Base-by-base conservation (phyloP, 2,888 invertebrate genomes). In the Pollenia amentaria region DNA sequence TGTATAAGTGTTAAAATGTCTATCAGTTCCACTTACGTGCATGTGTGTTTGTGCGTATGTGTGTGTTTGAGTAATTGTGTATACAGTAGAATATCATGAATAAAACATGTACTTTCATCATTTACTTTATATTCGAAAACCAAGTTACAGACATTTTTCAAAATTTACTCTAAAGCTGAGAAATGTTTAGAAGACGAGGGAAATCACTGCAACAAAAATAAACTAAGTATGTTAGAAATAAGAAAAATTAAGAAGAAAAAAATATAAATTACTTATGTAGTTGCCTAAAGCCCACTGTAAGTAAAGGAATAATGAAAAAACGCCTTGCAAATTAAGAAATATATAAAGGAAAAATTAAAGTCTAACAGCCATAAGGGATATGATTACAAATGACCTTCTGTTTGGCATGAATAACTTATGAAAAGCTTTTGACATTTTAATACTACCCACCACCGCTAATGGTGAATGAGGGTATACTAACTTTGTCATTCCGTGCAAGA, bases 31-130 rank as follows among this genome's bases (percentile, higher is more conserved):
- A 29, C 29, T 53, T 53, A 16, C 16, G 10, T n/a, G 3, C 16
- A 53, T 8, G 53, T 38, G 46, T 64, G 38, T 38, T 18, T 53
- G 16, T 62, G 11, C 10, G 38, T 57, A 46, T 48, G 51, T 69
- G 42, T 67, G 7, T 60, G 40, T 29, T 29, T 29, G 6, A 29
- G 29, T 29, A 29, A 6, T 29, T 67, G 10, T 51, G 29, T 21
- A 8, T 75, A 42, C n/a, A 65, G 29, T 11, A 42, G 48, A 60
- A 55, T 67, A 42, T 51, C 48, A 77, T 73, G 78, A 84, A 73
- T 84, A 84, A 78, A 78, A 78, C 78, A 73, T 84, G n/a, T 38
- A 29, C n/a, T 69, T 75, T 38, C 53, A 53, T 57, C 38, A 62
- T 79, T 46, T 69, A 79, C 60, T 73, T 60, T 72, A 3, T 46